Percentiles rank a stretch among this genome's conserved stretches.
Evolutionary conservation across 2,797 vertebrate genomes (phyloP).

Genomic region (Peromyscus melanophrys): DNA sequence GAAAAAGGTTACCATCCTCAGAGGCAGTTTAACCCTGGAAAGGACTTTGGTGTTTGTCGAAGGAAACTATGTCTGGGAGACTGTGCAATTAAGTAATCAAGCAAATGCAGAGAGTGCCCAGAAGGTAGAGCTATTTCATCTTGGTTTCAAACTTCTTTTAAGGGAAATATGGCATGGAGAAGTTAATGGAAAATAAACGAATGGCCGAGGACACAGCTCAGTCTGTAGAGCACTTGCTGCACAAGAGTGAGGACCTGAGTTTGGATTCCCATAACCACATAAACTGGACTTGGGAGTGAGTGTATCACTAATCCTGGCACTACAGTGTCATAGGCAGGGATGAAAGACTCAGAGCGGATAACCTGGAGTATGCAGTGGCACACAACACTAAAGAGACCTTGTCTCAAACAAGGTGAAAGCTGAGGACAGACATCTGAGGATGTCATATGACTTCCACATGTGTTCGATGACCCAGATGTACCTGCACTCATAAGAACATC

Average conservation of each 20-base stretch:
- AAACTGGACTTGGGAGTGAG: neutral
- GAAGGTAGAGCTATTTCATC: neutral
- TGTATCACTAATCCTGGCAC: too few species aligned
- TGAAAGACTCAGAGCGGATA: neutral
- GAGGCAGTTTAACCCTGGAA: constrained; percentile 24
- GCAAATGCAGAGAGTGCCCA: neutral
- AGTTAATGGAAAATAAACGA: constrained; percentile 40
- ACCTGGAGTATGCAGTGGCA: neutral
- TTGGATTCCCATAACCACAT: neutral
- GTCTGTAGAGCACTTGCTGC: neutral
- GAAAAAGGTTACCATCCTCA: neutral
- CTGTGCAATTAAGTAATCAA: neutral
- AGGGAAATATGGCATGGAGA: constrained; percentile 38
- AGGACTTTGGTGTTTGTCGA: neutral
- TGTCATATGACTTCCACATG: neutral
- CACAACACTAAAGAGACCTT: neutral
- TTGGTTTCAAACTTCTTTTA: neutral
- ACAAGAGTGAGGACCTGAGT: neutral
- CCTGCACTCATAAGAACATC: neutral
- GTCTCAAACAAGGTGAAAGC: neutral
- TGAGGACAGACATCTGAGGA: neutral
- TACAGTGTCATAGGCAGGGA: neutral
- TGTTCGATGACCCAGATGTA: neutral
- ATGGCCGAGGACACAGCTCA: neutral
- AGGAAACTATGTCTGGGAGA: constrained; percentile 12